Base-by-base conservation (phyloP, 2,888 invertebrate species). In the Thyatira batis region DNA sequence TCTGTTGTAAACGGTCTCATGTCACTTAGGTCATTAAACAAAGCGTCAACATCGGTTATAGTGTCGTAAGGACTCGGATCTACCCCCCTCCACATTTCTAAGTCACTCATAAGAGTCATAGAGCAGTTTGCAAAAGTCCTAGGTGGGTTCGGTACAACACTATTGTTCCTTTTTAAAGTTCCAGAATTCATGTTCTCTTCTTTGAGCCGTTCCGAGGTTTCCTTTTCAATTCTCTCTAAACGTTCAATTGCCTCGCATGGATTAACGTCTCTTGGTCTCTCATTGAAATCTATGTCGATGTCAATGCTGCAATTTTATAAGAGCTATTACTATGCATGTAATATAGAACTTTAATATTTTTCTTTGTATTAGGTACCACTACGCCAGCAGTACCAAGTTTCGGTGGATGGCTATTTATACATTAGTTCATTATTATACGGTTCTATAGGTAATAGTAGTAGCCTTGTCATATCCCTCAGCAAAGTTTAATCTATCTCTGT, bases 151-250 rank as follows among this genome's bases (percentile, higher is more conserved):
- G 13, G 46, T 30, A n/a, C 25, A 43, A 21, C 10, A 3, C 51
- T 23, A 17, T 30, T 54, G 55, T 20, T 45, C 21, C 45, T 53
- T n/a, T 43, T 44, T 13, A 45, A n/a, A 9, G 49, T 52, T 13
- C 53, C 60, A 20, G 13, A 17, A 48, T 54, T 52, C 11, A 45
- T n/a, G 13, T 64, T 54, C 49, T 73, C 78, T 20, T 71, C 65
- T 52, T 78, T 78, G 6, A 83, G 65, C n/a, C 91, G 76, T 39
- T 84, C 82, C 45, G 62, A 73, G 0, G 91, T 92, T 63, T 90
- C 91, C 30, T 69, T 84, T 63, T 92, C 91, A 45, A 92, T 92
- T 67, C 76, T 77, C 54, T 92, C 91, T 44, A 92, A 70, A 3
- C 87, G 82, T 20, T 90, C 89, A n/a, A 92, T 78, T 1, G 84